Conservation (phyloP, 2,888 invertebrate species). For the Chrysina gloriosa region DNA sequence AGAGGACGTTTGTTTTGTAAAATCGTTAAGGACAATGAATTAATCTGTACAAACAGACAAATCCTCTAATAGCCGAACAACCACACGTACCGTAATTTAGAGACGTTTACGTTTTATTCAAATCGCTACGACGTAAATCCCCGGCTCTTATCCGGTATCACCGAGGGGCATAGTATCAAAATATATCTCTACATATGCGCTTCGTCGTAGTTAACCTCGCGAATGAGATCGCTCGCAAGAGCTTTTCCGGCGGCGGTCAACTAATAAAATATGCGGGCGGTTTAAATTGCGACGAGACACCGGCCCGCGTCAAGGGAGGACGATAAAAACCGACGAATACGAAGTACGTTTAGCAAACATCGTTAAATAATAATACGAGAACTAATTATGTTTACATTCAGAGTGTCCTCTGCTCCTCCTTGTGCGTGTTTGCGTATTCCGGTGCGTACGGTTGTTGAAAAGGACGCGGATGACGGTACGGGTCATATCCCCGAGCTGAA, state of each 20-base stretch:
- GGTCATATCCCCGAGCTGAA: neutral
- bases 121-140: neutral
- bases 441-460: too few relatives aligned
- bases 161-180: neutral
- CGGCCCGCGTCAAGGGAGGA: neutral
- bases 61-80: too few relatives aligned
- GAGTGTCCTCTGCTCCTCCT: slow-evolving; percentile 5
- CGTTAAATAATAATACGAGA: slow-evolving; percentile 29
- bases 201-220: slow-evolving; percentile 5
- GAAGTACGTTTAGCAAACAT: slow-evolving; percentile 17
- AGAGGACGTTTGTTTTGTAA: too few relatives aligned
- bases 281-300: slow-evolving; percentile 29
- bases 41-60: too few relatives aligned
- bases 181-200: neutral
- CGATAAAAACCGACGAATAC: neutral
- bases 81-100: too few relatives aligned
- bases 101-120: neutral
- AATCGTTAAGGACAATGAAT: too few relatives aligned
- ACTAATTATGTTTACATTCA: slow-evolving; percentile 33
- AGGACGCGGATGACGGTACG: neutral
- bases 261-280: slow-evolving; percentile 23
- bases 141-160: neutral
- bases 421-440: neutral
- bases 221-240: neutral
- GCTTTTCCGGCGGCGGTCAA: slow-evolving; percentile 19